Percentiles rank a stretch among this genome's conserved stretches.
These are phyloP conservation scores for Phasia obesa DNA, from an alignment of 2,888 invertebrate genomes.

Conservation along the genomic window DNA sequence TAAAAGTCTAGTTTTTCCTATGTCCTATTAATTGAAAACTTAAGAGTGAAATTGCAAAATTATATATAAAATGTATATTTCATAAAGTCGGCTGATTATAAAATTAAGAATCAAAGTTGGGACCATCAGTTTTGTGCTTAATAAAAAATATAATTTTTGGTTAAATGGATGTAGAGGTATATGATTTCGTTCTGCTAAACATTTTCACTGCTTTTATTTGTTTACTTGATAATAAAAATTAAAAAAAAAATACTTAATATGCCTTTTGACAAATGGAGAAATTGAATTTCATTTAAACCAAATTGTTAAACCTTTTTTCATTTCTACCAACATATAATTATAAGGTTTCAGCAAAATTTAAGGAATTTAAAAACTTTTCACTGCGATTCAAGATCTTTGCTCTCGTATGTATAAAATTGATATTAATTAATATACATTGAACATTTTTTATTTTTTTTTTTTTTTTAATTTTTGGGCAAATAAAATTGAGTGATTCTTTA, in stretches of 20 bases:
- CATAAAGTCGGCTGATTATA: too few relatives aligned
- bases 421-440: slow-evolving; percentile 57
- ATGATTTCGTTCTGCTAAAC: neutral
- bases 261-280: slow-evolving; percentile 53
- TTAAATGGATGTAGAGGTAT: neutral
- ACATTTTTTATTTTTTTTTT: neutral
- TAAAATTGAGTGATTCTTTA: slow-evolving; percentile 68
- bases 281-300: slow-evolving; percentile 65
- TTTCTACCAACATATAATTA: slow-evolving; percentile 59
- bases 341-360: slow-evolving; percentile 61
- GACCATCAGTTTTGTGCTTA: too few relatives aligned
- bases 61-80: too few relatives aligned
- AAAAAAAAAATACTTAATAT: slow-evolving; percentile 1
- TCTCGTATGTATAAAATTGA: slow-evolving; percentile 39
- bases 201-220: slow-evolving; percentile 15
- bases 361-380: slow-evolving; percentile 62
- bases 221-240: slow-evolving; percentile 35
- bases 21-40: too few relatives aligned
- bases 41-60: too few relatives aligned
- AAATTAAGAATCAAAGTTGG: too few relatives aligned
- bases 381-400: slow-evolving; percentile 5
- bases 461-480: slow-evolving; percentile 33
- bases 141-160: too few relatives aligned
- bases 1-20: too few relatives aligned
- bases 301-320: neutral